phyloP scores from a whole-genome alignment of 2,888 invertebrate genomes.

The Periphyllus acericola region DNA sequence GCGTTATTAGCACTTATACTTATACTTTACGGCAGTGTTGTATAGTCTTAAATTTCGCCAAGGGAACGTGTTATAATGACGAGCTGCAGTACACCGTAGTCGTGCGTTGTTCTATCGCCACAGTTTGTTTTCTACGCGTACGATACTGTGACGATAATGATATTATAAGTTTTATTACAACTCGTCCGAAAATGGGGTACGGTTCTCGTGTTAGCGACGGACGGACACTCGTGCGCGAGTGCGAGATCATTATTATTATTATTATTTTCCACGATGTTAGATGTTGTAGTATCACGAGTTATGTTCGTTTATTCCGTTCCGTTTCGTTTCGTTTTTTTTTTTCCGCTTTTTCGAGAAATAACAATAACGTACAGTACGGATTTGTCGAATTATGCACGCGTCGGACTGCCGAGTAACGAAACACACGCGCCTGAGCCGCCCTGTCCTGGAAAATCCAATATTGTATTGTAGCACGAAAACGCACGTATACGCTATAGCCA shows the following conservation, averaged over 20 bases:
- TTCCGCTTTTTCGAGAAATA: neutral
- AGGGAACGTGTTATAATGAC: no score
- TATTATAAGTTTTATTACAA: neutral
- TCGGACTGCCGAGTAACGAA: neutral
- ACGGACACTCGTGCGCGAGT: neutral
- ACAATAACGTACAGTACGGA: neutral
- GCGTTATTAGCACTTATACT: no score
- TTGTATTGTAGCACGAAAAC: no score
- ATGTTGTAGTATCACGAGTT: no score
- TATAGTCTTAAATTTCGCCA: no score
- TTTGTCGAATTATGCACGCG: neutral
- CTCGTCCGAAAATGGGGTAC: slow-evolving; percentile 13
- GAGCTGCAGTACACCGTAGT: no score
- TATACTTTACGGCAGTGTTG: no score
- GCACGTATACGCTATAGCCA: no score
- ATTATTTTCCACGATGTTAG: neutral
- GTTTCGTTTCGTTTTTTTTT: slow-evolving; percentile 18
- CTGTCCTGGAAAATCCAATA: neutral
- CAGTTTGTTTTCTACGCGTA: no score
- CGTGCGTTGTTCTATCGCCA: no score
- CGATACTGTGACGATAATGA: neutral
- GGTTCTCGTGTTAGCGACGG: slow-evolving; percentile 41
- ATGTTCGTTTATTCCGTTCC: neutral
- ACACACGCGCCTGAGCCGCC: neutral
- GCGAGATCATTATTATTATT: slow-evolving; percentile 16